Conservation (phyloP, 2,888 invertebrate genomes). For the Drosophila cracens region DNA sequence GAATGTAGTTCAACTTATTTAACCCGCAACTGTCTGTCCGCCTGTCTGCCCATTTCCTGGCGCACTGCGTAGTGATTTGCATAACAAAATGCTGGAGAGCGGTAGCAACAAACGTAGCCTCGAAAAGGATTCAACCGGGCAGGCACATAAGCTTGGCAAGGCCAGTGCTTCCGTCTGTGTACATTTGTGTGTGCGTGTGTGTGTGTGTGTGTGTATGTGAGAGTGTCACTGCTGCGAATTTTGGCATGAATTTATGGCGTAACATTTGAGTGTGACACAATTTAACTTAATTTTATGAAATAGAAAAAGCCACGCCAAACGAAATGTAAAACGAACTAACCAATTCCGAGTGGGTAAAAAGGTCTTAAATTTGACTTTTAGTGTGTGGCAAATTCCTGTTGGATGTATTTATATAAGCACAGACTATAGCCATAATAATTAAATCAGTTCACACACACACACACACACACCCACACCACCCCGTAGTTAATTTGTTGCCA, state of each 20-base stretch:
- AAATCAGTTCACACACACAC: constrained; percentile 12
- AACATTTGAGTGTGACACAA: constrained; percentile 83
- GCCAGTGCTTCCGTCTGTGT: constrained; percentile 27
- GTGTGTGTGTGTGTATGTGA: neutral
- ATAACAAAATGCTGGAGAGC: constrained; percentile 75
- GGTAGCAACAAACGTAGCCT: constrained; percentile 39
- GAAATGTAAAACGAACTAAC: constrained; percentile 18
- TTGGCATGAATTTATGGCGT: constrained; percentile 74
- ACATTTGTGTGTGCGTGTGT: constrained; percentile 41
- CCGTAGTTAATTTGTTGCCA: constrained; percentile 60
- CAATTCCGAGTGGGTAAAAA: constrained; percentile 21
- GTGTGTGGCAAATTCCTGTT: constrained; percentile 11
- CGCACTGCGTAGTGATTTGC: constrained; percentile 79
- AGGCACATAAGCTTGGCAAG: constrained; percentile 58
- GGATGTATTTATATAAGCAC: constrained; percentile 9
- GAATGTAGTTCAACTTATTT: constrained; percentile 75
- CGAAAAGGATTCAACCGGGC: constrained; percentile 46
- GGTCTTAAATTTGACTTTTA: constrained; percentile 29
- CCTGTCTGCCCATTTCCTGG: constrained; percentile 62
- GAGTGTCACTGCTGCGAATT: constrained; percentile 55
- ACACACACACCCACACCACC: constrained; percentile 10
- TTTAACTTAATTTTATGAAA: constrained; percentile 81
- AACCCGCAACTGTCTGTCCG: constrained; percentile 43
- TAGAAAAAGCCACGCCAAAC: constrained; percentile 40
- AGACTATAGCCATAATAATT: constrained; percentile 10